These are phyloP conservation scores for Steinernema scapterisci DNA, from an alignment of 2,888 invertebrate species.

Conservation along the genomic window DNA sequence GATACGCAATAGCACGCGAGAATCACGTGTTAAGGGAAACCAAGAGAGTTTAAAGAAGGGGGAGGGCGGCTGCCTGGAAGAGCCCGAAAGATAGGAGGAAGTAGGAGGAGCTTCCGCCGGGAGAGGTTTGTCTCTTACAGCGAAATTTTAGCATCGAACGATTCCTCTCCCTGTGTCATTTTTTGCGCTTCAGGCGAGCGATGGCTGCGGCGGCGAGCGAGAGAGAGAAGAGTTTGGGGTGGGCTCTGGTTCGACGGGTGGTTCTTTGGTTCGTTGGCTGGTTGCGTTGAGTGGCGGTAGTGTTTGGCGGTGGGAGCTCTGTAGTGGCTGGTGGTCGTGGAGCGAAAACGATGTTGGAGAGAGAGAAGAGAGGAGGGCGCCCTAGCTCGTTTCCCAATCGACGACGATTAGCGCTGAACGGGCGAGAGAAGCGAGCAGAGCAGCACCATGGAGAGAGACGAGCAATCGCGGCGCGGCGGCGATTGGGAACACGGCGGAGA, in stretches of 20 bases:
- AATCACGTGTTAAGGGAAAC: too few species aligned
- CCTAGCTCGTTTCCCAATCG: constrained; percentile 32
- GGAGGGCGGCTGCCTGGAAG: too few species aligned
- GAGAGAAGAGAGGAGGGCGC: constrained; percentile 26
- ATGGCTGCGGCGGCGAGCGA: background rate
- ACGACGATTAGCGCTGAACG: background rate
- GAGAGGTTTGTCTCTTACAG: background rate
- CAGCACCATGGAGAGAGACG: background rate
- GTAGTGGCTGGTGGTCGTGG: background rate
- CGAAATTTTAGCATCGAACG: background rate
- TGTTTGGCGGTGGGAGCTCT: background rate
- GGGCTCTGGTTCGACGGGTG: background rate
- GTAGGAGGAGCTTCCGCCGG: too few species aligned
- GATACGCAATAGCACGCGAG: too few species aligned
- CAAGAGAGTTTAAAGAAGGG: too few species aligned
- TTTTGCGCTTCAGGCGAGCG: background rate
- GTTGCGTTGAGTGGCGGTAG: background rate
- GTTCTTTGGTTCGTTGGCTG: constrained; percentile 3
- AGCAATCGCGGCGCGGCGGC: constrained; percentile 22
- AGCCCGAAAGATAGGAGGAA: too few species aligned
- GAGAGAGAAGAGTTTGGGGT: background rate
- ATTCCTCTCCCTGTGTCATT: background rate
- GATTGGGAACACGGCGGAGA: background rate
- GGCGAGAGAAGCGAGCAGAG: background rate
- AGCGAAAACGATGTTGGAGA: background rate